These are phyloP conservation scores for Gastracanthus pulcherrimus DNA, from an alignment of 2,888 invertebrate species.

Conservation along the genomic window DNA sequence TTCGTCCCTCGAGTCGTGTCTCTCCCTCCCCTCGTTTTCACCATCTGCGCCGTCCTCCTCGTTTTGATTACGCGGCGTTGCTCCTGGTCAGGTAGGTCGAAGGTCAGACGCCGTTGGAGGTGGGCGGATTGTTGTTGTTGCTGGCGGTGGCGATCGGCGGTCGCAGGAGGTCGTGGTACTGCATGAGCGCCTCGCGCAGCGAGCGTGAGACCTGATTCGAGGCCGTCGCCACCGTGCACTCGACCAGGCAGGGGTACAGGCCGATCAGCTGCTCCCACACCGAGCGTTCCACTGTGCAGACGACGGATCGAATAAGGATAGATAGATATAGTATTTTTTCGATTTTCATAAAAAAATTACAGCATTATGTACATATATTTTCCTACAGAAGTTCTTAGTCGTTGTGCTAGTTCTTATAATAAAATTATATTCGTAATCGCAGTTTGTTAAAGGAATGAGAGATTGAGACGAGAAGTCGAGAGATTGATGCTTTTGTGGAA, in stretches of 20 bases:
- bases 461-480: too few relatives aligned
- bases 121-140: constrained; percentile 65
- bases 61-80: constrained; percentile 35
- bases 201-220: constrained; percentile 89
- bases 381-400: too few relatives aligned
- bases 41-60: not conserved
- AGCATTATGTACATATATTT: too few relatives aligned
- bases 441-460: too few relatives aligned
- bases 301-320: not conserved
- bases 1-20: not conserved
- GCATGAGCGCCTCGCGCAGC: constrained; percentile 90
- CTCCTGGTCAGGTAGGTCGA: constrained; percentile 34
- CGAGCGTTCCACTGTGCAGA: constrained; percentile 90
- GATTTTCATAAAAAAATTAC: too few relatives aligned
- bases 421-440: too few relatives aligned
- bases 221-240: constrained; percentile 87
- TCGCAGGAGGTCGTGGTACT: constrained; percentile 90
- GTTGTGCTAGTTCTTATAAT: too few relatives aligned
- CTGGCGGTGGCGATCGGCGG: too few relatives aligned
- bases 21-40: not conserved
- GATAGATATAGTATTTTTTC: not conserved
- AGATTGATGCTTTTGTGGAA: too few relatives aligned
- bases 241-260: constrained; percentile 93
- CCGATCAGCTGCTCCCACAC: constrained; percentile 97
- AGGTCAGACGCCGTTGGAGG: constrained; percentile 75